Evolutionary conservation across 2,113 vertebrate species (phyloP), one percentile per base, ranked within the genome.

Genomic region (Vombatus ursinus): DNA sequence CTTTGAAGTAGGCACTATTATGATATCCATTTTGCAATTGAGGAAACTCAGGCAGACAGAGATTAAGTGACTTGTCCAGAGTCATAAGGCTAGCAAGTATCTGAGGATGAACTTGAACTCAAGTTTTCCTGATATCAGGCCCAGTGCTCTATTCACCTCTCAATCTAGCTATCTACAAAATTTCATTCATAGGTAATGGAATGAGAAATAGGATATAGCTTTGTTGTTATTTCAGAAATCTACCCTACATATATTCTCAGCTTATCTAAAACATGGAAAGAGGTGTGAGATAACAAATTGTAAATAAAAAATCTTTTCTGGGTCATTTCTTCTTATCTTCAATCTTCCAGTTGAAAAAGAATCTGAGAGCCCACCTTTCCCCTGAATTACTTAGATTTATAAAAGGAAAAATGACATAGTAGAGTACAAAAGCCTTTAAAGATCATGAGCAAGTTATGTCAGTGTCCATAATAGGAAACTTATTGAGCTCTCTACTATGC

Each of bases 351-450:
- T 31, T 68, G 28, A 68, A 68, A 68, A 68, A 68, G 57, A 68
- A 68, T 68, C 31, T 68, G 57, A 54, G 24, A 68, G 1, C 31
- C 31, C 11, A 68, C 3, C 57, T 68, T 3, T 68, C 11, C 57
- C 57, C 12, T 3, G 37, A 68, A 37, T 68, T 37, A 37, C 4
- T 3, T 68, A 14, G 31, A 68, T 68, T 12, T 68, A 31, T 68
- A 68, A 31, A 61, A 94, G 92, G 96, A 98, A 96, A 52, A 92
- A 96, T 93, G 90, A 96, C 94, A 89, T 92, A 95, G 91, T 97
- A 90, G 94, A 96, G 91, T 57, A 94, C 44, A 93, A 51, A 97
- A 51, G 97, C 95, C 96, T 98, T 97, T 98, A 96, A 96, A 98
- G 96, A 89, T 90, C 94, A 91, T 96, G 91, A 91, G 92, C 91